Evolutionary conservation across 92 coral and sea anemone genomes (phyloP).

Genomic region (Parazoanthus swiftii): DNA sequence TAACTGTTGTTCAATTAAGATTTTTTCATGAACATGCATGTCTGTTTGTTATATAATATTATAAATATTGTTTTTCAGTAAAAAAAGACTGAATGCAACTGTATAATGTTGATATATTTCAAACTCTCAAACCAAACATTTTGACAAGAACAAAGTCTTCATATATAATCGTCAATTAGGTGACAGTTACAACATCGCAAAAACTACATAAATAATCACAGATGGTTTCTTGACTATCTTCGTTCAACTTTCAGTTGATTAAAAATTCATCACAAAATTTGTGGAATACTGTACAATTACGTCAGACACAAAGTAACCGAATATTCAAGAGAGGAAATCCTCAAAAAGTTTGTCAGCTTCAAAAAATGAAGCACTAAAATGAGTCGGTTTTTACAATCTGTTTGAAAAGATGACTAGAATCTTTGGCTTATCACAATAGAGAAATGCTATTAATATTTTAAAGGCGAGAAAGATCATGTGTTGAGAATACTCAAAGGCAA

Average conservation of each 20-base stretch:
- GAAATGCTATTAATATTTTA: slow-evolving; percentile 16
- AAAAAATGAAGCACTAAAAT: no score
- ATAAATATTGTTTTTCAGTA: background rate
- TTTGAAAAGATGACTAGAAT: background rate
- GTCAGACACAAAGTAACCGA: background rate
- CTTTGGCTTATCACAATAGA: background rate
- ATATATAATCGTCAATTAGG: background rate
- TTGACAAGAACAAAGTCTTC: no score
- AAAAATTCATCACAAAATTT: slow-evolving; percentile 31
- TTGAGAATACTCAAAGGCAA: slow-evolving; percentile 19
- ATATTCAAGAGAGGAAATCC: background rate
- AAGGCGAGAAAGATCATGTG: slow-evolving; percentile 15
- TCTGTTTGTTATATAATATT: background rate
- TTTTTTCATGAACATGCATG: no score
- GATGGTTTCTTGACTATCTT: slow-evolving; percentile 15
- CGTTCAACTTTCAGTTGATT: slow-evolving; percentile 23
- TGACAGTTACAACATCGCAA: slow-evolving; percentile 5
- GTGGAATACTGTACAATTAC: background rate
- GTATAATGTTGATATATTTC: background rate
- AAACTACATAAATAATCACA: background rate
- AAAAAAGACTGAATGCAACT: background rate
- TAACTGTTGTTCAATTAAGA: background rate
- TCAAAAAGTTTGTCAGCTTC: no score
- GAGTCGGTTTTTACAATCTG: background rate
- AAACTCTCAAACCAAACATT: background rate